A percentile compares a stretch with the other conserved stretches of the same genome.
Conservation (phyloP, 2,113 vertebrate genomes). For the Proteles cristata region DNA sequence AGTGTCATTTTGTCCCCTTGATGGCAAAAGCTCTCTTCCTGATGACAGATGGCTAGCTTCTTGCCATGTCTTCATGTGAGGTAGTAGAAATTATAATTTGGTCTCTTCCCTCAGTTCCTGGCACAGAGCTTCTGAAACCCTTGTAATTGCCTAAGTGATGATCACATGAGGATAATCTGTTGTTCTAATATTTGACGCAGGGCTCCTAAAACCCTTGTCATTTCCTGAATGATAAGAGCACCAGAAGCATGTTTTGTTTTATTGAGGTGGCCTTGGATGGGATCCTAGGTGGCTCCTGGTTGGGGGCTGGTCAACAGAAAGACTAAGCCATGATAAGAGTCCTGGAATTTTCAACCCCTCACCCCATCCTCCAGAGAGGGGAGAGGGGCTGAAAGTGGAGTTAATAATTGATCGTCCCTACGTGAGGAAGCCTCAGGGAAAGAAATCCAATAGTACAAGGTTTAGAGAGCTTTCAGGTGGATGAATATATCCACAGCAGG, state of each 20-base stretch:
- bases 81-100: not conserved
- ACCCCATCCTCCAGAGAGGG: not conserved
- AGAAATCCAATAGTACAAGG: not conserved
- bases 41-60: not conserved
- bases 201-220: not conserved
- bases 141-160: not conserved
- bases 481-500: not conserved
- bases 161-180: not conserved
- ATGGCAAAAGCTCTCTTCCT: not conserved
- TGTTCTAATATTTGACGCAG: not conserved
- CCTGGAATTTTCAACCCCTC: not conserved
- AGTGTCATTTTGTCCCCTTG: not conserved
- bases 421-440: not conserved
- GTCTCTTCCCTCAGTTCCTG: not conserved
- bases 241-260: not conserved
- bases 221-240: not conserved
- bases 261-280: not conserved
- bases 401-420: not conserved
- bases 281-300: not conserved
- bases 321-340: not conserved
- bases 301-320: not conserved
- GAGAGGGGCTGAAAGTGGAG: not conserved
- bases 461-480: not conserved
- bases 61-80: not conserved
- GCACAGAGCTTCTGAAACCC: not conserved